phyloP scores from a whole-genome alignment of 2,797 vertebrate species.

The Sebastes diaconus region DNA sequence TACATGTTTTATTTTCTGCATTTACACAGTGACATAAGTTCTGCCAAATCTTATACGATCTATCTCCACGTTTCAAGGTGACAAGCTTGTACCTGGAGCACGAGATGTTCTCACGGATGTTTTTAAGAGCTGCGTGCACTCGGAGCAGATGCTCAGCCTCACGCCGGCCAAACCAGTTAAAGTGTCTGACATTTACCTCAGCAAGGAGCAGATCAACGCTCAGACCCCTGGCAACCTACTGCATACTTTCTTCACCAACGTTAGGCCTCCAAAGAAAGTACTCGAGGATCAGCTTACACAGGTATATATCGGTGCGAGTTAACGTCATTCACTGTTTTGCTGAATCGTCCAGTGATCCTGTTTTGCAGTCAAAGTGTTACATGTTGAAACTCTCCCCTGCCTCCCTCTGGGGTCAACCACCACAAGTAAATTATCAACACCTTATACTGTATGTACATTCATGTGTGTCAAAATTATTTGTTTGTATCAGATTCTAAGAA shows the following conservation, averaged over 20 bases:
- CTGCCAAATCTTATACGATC: neutral
- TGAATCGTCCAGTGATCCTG: neutral
- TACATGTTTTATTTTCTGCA: constrained; percentile 1
- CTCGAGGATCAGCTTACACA: constrained; percentile 97
- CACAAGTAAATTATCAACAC: neutral
- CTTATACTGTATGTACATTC: neutral
- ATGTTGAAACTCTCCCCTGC: neutral
- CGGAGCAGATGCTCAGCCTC: constrained; percentile 95
- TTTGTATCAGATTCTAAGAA: constrained; percentile 89
- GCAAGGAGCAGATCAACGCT: constrained; percentile 97
- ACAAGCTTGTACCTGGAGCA: constrained; percentile 91
- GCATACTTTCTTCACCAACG: constrained; percentile 95
- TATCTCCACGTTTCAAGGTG: constrained; percentile 79
- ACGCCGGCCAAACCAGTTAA: constrained; percentile 92
- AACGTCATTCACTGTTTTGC: neutral
- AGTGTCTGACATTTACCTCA: constrained; percentile 96
- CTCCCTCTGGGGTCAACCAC: neutral
- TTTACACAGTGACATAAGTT: neutral
- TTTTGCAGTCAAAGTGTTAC: neutral
- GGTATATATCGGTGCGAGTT: constrained; percentile 70
- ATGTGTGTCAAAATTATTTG: neutral
- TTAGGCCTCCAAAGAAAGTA: constrained; percentile 96
- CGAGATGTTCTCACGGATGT: constrained; percentile 95
- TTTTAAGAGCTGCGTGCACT: constrained; percentile 95
- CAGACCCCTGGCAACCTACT: constrained; percentile 96